phyloP scores from a whole-genome alignment of 92 coral and sea anemone genomes.

The Scolanthus callimorphus region DNA sequence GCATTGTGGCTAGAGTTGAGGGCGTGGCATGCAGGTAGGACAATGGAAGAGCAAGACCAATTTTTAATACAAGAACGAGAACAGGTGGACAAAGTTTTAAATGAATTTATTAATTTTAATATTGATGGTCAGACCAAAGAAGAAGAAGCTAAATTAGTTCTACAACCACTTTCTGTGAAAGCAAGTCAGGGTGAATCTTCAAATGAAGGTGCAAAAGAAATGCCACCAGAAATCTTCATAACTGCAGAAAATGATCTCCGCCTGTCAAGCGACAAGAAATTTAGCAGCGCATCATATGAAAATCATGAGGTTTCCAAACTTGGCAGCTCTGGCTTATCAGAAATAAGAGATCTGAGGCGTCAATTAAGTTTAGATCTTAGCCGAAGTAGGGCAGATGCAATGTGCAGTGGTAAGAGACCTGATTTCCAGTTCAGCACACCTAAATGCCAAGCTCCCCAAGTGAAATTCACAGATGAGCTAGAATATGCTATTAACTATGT shows the following conservation, averaged over 20 bases:
- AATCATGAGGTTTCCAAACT: neutral
- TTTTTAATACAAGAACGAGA: slow-evolving; percentile 70
- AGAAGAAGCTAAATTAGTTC: no score
- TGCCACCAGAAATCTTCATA: neutral
- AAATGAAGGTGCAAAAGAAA: neutral
- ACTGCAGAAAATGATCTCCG: neutral
- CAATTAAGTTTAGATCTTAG: slow-evolving; percentile 4
- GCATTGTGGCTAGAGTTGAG: slow-evolving; percentile 93
- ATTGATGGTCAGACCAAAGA: slow-evolving; percentile 2
- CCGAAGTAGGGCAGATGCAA: neutral
- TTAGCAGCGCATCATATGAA: no score
- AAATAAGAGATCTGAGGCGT: neutral
- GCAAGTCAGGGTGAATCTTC: neutral
- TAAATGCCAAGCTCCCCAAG: neutral
- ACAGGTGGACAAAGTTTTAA: slow-evolving; percentile 64
- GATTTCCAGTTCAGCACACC: neutral
- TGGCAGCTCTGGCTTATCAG: neutral
- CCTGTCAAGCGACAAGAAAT: neutral
- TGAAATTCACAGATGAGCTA: slow-evolving; percentile 9
- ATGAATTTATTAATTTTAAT: slow-evolving; percentile 74
- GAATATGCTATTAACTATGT: slow-evolving; percentile 65
- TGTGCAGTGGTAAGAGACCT: neutral
- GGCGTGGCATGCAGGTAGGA: slow-evolving; percentile 86
- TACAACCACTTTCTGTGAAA: slow-evolving; percentile 24
- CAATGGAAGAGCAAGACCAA: slow-evolving; percentile 83